Evolutionary conservation across 2,888 invertebrate genomes (phyloP).

Genomic region (Xestoiulus laeticollis): DNA sequence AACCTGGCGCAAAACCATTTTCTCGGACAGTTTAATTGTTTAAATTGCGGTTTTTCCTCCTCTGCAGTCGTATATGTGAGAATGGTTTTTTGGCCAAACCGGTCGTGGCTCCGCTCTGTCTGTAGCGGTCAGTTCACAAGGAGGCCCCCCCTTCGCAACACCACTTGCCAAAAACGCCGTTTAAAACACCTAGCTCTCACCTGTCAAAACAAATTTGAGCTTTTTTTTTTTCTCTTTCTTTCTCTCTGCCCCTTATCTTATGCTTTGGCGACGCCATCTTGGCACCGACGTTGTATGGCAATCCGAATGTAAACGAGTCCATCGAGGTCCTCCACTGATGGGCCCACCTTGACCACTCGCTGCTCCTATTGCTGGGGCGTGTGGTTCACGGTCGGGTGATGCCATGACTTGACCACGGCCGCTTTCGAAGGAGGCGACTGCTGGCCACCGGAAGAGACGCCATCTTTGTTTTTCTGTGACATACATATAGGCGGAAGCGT

Average conservation of each 20-base stretch:
- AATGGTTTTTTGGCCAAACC: conserved; percentile 7
- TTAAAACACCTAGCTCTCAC: conserved; percentile 43
- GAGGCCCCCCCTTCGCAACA: conserved; percentile 10
- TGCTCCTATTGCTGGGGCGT: conserved; percentile 20
- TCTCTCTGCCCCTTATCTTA: conserved; percentile 20
- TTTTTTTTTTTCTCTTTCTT: no score
- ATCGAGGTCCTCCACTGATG: background rate
- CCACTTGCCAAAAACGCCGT: conserved; percentile 32
- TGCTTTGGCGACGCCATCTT: conserved; percentile 23
- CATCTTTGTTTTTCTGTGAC: conserved; percentile 26
- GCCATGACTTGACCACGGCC: conserved; percentile 19
- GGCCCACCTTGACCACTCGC: background rate
- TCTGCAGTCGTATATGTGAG: background rate
- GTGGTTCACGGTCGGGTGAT: background rate
- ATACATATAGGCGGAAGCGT: conserved; percentile 26
- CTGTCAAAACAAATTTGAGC: conserved; percentile 45
- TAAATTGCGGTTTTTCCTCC: conserved; percentile 46
- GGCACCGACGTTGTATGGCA: background rate
- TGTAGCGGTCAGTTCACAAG: conserved; percentile 21
- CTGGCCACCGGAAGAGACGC: conserved; percentile 18
- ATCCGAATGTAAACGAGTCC: background rate
- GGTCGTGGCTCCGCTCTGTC: conserved; percentile 42
- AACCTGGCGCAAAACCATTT: background rate
- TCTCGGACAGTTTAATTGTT: conserved; percentile 52
- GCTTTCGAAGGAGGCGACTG: conserved; percentile 1